Conservation (phyloP, 2,113 vertebrate genomes). For the Tupaia tana region DNA sequence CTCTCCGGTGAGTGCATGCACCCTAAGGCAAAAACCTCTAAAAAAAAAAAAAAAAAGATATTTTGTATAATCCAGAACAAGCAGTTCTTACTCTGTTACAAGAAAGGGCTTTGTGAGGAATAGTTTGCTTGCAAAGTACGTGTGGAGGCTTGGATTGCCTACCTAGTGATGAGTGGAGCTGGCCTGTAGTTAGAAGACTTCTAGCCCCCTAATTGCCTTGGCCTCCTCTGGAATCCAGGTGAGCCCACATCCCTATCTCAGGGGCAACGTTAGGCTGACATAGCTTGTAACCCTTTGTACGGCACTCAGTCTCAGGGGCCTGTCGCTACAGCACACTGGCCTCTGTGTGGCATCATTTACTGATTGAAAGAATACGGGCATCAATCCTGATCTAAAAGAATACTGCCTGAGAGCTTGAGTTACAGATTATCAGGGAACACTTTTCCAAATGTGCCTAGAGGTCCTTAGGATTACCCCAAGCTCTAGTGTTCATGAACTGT, state of each 20-base stretch:
- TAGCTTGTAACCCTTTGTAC: neutral
- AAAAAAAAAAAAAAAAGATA: neutral
- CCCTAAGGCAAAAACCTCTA: no score
- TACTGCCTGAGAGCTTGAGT: neutral
- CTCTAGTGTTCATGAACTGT: neutral
- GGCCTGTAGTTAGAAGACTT: neutral
- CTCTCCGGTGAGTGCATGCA: no score
- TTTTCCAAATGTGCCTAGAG: neutral
- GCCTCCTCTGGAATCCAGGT: neutral
- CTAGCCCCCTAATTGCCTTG: neutral
- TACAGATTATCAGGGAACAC: neutral
- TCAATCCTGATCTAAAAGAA: neutral
- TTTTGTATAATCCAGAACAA: neutral
- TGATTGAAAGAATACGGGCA: neutral
- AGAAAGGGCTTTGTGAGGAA: neutral
- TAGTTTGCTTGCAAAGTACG: neutral
- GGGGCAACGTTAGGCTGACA: neutral
- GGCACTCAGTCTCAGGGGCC: neutral
- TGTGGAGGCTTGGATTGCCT: neutral
- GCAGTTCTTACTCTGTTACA: neutral
- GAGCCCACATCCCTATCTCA: neutral
- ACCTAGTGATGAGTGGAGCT: neutral
- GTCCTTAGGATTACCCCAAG: neutral
- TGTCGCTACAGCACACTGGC: neutral
- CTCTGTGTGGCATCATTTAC: neutral